A percentile compares a stretch with the other conserved stretches of the same genome.
Conservation (phyloP, 2,888 invertebrate species). For the Aspidapion aeneum region DNA sequence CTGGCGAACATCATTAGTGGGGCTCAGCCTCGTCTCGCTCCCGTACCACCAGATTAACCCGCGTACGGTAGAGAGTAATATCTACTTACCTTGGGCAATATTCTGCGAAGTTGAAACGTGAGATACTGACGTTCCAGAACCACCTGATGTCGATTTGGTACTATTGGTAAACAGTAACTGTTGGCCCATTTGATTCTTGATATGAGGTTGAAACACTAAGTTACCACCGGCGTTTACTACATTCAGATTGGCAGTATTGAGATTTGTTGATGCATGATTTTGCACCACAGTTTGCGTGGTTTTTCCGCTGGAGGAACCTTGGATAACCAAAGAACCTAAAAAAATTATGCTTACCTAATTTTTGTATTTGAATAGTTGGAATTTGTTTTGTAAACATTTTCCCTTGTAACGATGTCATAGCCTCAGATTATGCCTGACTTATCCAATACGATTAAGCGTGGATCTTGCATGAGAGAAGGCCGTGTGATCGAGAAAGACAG, state of each 20-base stretch:
- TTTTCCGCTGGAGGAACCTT: slow-evolving; percentile 17
- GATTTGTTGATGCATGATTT: slow-evolving; percentile 7
- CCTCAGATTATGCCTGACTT: no score
- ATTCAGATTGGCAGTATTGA: slow-evolving; percentile 30
- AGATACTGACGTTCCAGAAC: slow-evolving; percentile 19
- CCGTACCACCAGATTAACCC: no score
- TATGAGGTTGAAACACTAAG: slow-evolving; percentile 42
- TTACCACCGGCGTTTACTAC: slow-evolving; percentile 40
- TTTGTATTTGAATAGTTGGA: no score
- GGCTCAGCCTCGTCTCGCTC: no score
- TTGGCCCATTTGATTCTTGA: slow-evolving; percentile 43
- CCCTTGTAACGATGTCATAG: no score
- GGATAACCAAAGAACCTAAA: slow-evolving; percentile 17
- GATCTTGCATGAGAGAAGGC: no score
- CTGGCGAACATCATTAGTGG: no score
- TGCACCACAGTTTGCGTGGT: slow-evolving; percentile 2
- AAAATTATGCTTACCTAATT: no score
- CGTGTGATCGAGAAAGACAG: no score
- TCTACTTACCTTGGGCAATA: neutral
- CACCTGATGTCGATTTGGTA: slow-evolving; percentile 32
- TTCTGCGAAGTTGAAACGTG: slow-evolving; percentile 4
- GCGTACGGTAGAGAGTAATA: no score
- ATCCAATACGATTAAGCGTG: no score
- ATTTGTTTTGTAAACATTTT: no score
- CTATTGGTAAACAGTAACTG: slow-evolving; percentile 38